A percentile compares a stretch with the other conserved stretches of the same genome.
Conservation (phyloP, 2,113 vertebrate species). For the Oxyura jamaicensis region DNA sequence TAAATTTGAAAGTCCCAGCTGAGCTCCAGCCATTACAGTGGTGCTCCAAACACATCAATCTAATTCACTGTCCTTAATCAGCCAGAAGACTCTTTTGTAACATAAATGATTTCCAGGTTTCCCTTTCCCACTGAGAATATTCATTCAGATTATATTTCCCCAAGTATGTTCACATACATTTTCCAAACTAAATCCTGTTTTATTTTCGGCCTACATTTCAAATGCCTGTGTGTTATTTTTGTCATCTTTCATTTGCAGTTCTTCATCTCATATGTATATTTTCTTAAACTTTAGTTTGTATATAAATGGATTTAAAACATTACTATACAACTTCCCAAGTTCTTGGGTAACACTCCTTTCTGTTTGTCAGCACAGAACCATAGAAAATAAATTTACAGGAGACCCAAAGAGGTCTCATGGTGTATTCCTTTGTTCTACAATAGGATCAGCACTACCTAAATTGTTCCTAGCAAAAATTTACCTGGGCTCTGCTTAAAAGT, state of each 20-base stretch:
- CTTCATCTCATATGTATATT: slow-evolving; percentile 48
- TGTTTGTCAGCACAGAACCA: slow-evolving; percentile 13
- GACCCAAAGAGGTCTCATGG: not conserved
- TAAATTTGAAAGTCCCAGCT: slow-evolving; percentile 30
- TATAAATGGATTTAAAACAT: slow-evolving; percentile 51
- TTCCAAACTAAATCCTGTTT: slow-evolving; percentile 48
- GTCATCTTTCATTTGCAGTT: slow-evolving; percentile 61
- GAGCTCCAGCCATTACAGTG: not conserved
- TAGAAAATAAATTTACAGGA: slow-evolving; percentile 17
- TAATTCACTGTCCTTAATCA: slow-evolving; percentile 13
- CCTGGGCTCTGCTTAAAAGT: not conserved
- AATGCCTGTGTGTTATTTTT: slow-evolving; percentile 44
- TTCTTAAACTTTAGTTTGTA: slow-evolving; percentile 57
- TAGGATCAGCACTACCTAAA: not conserved
- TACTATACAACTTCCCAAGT: slow-evolving; percentile 30
- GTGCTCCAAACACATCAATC: slow-evolving; percentile 26
- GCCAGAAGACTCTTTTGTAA: slow-evolving; percentile 40
- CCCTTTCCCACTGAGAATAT: slow-evolving; percentile 31
- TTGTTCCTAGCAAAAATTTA: not conserved
- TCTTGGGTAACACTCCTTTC: slow-evolving; percentile 4
- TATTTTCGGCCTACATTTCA: slow-evolving; percentile 20
- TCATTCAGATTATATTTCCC: slow-evolving; percentile 51
- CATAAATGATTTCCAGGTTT: slow-evolving; percentile 52
- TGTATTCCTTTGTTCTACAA: not conserved
- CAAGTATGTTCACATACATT: slow-evolving; percentile 20